Evolutionary conservation across 53 echinoderm and acorn worm species (phyloP).

Genomic region (Echinarachnius parma): DNA sequence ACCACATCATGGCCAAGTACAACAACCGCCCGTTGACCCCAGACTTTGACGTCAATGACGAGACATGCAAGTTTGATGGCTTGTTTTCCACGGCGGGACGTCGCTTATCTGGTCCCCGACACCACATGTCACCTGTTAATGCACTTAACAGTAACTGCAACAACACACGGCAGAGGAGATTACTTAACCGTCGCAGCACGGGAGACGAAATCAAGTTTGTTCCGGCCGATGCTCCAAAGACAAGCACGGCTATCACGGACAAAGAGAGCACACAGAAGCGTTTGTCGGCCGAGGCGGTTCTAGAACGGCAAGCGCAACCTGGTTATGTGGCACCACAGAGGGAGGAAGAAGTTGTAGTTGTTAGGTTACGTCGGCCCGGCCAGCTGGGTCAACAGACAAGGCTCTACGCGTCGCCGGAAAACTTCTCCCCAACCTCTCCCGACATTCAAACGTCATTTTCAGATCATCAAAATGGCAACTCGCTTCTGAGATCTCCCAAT

Average conservation of each 20-base stretch:
- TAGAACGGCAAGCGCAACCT: conserved; percentile 5
- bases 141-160: conserved; percentile 48
- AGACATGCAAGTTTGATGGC: conserved; percentile 43
- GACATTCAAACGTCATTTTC: conserved; percentile 10
- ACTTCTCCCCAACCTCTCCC: conserved; percentile 31
- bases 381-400: conserved; percentile 1
- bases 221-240: too few species aligned
- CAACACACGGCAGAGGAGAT: conserved; percentile 14
- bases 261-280: conserved; percentile 2
- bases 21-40: conserved; percentile 74
- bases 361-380: conserved; percentile 26
- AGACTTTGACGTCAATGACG: conserved; percentile 69
- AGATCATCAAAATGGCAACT: conserved; percentile 27
- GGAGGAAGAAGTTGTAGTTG: conserved; percentile 16
- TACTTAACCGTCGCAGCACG: conserved; percentile 27
- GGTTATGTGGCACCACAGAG: too few species aligned
- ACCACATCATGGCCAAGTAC: conserved; percentile 85
- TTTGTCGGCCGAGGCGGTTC: conserved; percentile 30
- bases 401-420: conserved; percentile 28
- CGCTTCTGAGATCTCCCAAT: not conserved
- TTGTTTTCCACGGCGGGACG: conserved; percentile 14
- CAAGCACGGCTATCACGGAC: not conserved
- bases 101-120: conserved; percentile 19
- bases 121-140: conserved; percentile 16
- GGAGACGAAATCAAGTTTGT: conserved; percentile 29